These are phyloP conservation scores for Cherax quadricarinatus DNA, from an alignment of 1,140 invertebrate genomes.

Conservation along the genomic window DNA sequence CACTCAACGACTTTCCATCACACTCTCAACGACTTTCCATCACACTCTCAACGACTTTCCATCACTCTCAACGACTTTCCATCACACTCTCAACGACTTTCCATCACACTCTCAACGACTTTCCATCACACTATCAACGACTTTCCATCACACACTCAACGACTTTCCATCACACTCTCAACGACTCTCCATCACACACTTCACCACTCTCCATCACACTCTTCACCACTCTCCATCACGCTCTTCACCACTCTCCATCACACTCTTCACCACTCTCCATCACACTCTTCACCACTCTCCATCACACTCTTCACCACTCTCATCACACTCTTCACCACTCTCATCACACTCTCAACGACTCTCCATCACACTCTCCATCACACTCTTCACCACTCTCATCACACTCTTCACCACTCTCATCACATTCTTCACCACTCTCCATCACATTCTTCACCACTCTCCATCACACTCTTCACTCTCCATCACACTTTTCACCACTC, in stretches of 20 bases:
- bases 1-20: too few relatives aligned
- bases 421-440: conserved; percentile 5
- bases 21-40: background rate
- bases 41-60: conserved; percentile 15
- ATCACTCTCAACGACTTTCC: background rate
- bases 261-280: background rate
- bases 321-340: conserved; percentile 12
- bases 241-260: background rate
- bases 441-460: background rate
- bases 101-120: background rate
- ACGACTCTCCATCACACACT: background rate
- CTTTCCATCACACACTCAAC: background rate
- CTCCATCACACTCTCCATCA: conserved; percentile 1
- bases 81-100: background rate
- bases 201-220: background rate
- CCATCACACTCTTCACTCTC: background rate
- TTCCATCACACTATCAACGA: background rate
- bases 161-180: background rate
- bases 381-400: too few relatives aligned
- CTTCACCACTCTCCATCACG: background rate
- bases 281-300: conserved; percentile 13
- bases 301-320: background rate
- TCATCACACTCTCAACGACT: background rate
- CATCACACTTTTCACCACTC: too few relatives aligned
- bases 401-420: background rate